A percentile compares a stretch with the other conserved stretches of the same genome.
Conservation (phyloP, 2,888 invertebrate genomes). For the Phyllotreta striolata region DNA sequence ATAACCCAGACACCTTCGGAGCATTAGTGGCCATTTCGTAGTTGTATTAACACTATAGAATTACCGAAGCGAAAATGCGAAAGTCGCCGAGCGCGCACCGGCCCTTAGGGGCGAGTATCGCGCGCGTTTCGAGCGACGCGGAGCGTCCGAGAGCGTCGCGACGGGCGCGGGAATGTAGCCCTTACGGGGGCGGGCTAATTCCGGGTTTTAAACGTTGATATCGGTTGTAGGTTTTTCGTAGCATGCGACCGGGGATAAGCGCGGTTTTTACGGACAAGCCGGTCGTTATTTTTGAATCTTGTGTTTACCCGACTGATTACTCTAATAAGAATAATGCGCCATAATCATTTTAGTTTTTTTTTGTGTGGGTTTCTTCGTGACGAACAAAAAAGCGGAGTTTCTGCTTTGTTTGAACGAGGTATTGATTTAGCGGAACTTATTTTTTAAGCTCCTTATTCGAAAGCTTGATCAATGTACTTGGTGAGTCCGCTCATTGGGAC, state of each 20-base stretch:
- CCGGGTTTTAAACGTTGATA: constrained; percentile 40
- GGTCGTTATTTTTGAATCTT: constrained; percentile 36
- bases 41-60: constrained; percentile 55
- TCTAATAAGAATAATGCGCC: constrained; percentile 14
- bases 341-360: constrained; percentile 5
- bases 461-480: too few species aligned
- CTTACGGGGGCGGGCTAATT: constrained; percentile 37
- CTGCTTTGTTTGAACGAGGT: background rate
- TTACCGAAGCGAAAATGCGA: constrained; percentile 46
- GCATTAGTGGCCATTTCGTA: constrained; percentile 62
- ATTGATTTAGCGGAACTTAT: too few species aligned
- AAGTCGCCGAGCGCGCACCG: constrained; percentile 36
- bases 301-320: constrained; percentile 30
- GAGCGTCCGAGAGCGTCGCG: constrained; percentile 40
- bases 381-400: background rate
- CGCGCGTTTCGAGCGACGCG: constrained; percentile 44
- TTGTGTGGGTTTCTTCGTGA: background rate
- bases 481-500: too few species aligned
- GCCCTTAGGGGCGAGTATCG: constrained; percentile 42
- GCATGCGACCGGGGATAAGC: constrained; percentile 43
- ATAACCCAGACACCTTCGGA: constrained; percentile 61
- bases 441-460: too few species aligned
- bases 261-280: constrained; percentile 30
- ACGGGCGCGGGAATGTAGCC: constrained; percentile 36
- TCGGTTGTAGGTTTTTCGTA: constrained; percentile 44